A percentile compares a stretch with the other conserved stretches of the same genome.
These are phyloP conservation scores for Drosophila repletoides DNA, from an alignment of 1,140 invertebrate genomes.

Conservation along the genomic window DNA sequence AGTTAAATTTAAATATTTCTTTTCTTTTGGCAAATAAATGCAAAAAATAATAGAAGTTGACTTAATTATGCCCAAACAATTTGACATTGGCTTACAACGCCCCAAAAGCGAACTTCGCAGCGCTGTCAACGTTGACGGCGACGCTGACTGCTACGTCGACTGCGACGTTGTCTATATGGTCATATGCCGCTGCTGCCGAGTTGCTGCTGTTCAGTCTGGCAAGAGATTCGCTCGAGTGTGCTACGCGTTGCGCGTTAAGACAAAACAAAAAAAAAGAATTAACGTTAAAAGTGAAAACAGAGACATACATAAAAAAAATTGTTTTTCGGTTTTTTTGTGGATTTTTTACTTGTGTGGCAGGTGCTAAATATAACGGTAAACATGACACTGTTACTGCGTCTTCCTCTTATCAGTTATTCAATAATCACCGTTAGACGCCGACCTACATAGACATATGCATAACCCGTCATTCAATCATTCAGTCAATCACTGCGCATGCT, in stretches of 20 bases:
- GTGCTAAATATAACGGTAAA: slow-evolving; percentile 74
- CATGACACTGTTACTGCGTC: slow-evolving; percentile 41
- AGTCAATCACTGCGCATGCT: not conserved
- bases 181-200: slow-evolving; percentile 41
- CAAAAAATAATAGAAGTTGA: not conserved
- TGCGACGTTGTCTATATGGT: slow-evolving; percentile 16
- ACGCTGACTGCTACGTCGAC: not conserved
- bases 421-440: slow-evolving; percentile 38
- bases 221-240: slow-evolving; percentile 67
- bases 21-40: too few relatives aligned
- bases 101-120: slow-evolving; percentile 2
- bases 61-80: not conserved
- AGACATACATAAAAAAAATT: slow-evolving; percentile 10
- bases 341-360: slow-evolving; percentile 42
- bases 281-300: slow-evolving; percentile 69
- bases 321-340: slow-evolving; percentile 18
- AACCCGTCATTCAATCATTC: too few relatives aligned
- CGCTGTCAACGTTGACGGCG: slow-evolving; percentile 11
- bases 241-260: slow-evolving; percentile 45
- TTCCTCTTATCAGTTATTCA: slow-evolving; percentile 69
- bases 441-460: slow-evolving; percentile 44
- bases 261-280: slow-evolving; percentile 7
- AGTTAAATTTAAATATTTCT: not conserved
- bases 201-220: slow-evolving; percentile 56
- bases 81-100: slow-evolving; percentile 71